Conservation (phyloP, 1,140 invertebrate species). For the Hyphantria cunea region DNA sequence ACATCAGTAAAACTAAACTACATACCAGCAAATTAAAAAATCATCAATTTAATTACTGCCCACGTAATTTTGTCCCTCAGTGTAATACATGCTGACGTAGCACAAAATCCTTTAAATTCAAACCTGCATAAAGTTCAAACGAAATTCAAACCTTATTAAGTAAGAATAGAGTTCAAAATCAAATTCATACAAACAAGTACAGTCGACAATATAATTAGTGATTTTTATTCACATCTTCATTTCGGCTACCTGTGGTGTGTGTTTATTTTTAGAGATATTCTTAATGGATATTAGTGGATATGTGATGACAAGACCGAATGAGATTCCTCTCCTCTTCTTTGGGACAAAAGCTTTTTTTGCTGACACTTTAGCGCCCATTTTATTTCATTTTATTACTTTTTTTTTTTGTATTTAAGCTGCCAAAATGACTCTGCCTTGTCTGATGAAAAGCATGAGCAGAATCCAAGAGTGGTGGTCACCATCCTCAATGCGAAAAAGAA, state of each 20-base stretch:
- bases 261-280: conserved; percentile 36
- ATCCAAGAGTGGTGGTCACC: too few relatives aligned
- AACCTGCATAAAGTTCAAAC: not conserved
- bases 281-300: conserved; percentile 40
- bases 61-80: conserved; percentile 29
- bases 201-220: conserved; percentile 45
- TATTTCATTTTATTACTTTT: too few relatives aligned
- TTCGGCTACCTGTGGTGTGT: conserved; percentile 42
- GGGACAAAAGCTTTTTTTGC: not conserved
- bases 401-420: too few relatives aligned
- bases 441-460: too few relatives aligned
- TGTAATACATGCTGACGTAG: conserved; percentile 47
- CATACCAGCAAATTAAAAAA: too few relatives aligned
- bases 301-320: conserved; percentile 35
- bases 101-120: conserved; percentile 5
- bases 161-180: not conserved
- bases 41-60: too few relatives aligned
- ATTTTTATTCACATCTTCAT: conserved; percentile 47
- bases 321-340: not conserved
- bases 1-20: too few relatives aligned
- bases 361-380: too few relatives aligned
- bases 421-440: too few relatives aligned
- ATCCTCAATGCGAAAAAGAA: too few relatives aligned
- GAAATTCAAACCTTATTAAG: conserved; percentile 1
- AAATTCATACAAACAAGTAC: not conserved